Evolutionary conservation across 35 echinoderm and acorn worm genomes (phyloP), one percentile per base, ranked within the genome.

Genomic region (Stichopus chloronotus): DNA sequence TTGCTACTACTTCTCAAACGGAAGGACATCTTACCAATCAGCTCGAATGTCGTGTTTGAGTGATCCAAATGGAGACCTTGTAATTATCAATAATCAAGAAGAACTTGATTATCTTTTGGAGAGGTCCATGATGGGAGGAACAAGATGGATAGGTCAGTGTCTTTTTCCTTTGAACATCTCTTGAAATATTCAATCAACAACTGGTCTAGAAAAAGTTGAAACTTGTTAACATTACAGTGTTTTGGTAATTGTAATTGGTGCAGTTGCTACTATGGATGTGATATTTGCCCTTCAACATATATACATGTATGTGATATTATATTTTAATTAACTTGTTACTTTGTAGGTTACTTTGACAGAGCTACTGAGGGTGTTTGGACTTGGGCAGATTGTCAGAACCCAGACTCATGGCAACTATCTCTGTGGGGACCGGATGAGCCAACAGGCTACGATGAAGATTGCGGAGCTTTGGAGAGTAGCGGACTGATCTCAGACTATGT

Each of bases 291-390:
- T 60, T 60, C 5, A 12, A n/a, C n/a, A n/a, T n/a, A n/a, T n/a
- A n/a, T n/a, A 72, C 10, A 23, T 72, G 5, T 8, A 0, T 2
- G 16, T 6, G 68, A 19, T 5, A 0, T 72, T 72, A 72, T n/a
- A 72, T 13, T 19, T 72, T 72, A 0, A n/a, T 19, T 11, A 4
- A 21, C n/a, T 72, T 17, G 10, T 16, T 19, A 72, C 21, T 72
- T 20, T 74, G 19, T 60, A 98, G 96, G 96, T 60, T 94, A 94
- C 30, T 92, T 76, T 86, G 96, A 98, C 86, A 86, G 22, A 20
- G 90, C 96, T 8, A 93, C 91, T 13, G 96, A 98, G 69, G 90
- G 96, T 72, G 58, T 79, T 11, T 98, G 96, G 96, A 84, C 53
- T 1, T 98, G 96, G 96, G 92, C 93, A 58, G 96, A 98, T 76